Conservation (phyloP, 2,888 invertebrate species). For the Melanchra persicariae region DNA sequence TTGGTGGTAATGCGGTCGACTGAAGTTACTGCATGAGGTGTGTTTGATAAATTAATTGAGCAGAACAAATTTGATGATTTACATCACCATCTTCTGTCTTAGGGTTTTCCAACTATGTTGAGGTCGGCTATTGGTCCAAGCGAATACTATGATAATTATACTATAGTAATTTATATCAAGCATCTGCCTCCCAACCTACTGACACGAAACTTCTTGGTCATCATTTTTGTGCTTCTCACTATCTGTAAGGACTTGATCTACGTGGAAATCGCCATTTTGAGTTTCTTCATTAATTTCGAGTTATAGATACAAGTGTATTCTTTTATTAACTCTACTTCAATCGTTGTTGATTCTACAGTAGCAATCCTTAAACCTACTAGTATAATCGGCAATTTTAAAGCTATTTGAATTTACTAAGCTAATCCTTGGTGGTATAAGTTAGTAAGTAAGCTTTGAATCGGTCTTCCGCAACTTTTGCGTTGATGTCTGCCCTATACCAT, state of each 20-base stretch:
- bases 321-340: not conserved
- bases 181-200: too few species aligned
- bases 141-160: not conserved
- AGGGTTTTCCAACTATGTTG: not conserved
- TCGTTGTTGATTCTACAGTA: not conserved
- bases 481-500: not conserved
- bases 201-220: not conserved
- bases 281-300: not conserved
- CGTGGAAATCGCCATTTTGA: too few species aligned
- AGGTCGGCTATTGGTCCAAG: not conserved
- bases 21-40: slow-evolving; percentile 27
- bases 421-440: not conserved
- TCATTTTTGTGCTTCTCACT: not conserved
- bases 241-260: not conserved
- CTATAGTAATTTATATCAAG: not conserved
- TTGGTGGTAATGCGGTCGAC: slow-evolving; percentile 47
- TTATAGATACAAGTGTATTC: not conserved
- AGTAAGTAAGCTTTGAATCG: slow-evolving; percentile 10
- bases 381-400: not conserved
- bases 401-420: not conserved
- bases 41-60: slow-evolving; percentile 5
- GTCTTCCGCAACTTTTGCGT: slow-evolving; percentile 17
- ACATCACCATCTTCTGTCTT: not conserved
- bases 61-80: not conserved
- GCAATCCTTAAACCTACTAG: not conserved